Evolutionary conservation across 2,113 vertebrate genomes (phyloP).

Genomic region (Scomber japonicus): DNA sequence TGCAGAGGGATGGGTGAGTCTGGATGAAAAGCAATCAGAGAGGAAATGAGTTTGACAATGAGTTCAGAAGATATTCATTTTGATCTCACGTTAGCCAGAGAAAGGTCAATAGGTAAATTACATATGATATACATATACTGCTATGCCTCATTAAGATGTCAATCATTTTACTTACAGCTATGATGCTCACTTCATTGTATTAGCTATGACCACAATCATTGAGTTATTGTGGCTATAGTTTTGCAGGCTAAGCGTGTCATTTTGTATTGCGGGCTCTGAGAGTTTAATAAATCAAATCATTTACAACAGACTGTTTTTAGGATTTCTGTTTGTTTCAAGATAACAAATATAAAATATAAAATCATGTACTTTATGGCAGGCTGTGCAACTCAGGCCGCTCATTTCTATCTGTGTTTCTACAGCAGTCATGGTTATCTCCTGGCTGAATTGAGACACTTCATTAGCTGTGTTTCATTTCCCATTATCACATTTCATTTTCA

Average conservation of each 20-base stretch:
- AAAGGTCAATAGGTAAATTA: conserved; percentile 10
- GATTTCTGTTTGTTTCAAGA: too few relatives aligned
- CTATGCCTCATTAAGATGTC: neutral
- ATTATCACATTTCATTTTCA: conserved; percentile 16
- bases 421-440: neutral
- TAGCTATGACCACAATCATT: neutral
- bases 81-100: neutral
- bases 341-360: neutral
- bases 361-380: neutral
- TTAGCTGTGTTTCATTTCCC: neutral
- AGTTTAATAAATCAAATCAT: too few relatives aligned
- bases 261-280: too few relatives aligned
- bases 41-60: neutral
- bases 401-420: neutral
- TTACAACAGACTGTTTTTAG: too few relatives aligned
- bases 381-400: neutral
- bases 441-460: neutral
- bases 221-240: neutral
- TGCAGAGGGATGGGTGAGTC: conserved; percentile 2
- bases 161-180: neutral
- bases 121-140: neutral
- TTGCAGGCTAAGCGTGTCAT: too few relatives aligned
- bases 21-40: conserved; percentile 15
- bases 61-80: neutral
- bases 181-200: neutral